A percentile compares a stretch with the other conserved stretches of the same genome.
phyloP scores from a whole-genome alignment of 1,140 invertebrate species.

The Heliconius nattereri region DNA sequence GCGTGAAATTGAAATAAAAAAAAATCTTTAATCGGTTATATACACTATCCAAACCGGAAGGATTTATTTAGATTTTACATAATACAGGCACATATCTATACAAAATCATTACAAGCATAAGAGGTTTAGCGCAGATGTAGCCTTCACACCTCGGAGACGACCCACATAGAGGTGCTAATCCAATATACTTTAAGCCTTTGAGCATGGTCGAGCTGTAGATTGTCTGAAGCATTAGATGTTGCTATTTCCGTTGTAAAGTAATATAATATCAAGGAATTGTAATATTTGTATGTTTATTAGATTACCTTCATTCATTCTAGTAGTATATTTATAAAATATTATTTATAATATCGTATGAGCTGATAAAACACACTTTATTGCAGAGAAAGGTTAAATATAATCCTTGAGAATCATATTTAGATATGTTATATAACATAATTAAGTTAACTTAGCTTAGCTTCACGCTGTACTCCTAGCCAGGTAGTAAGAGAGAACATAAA shows the following conservation, averaged over 20 bases:
- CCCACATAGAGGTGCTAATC: conserved; percentile 34
- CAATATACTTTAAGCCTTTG: conserved; percentile 24
- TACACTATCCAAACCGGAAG: not conserved
- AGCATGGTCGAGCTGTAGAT: not conserved
- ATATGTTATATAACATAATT: not conserved
- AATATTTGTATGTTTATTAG: no score
- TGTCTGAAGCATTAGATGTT: conserved; percentile 4
- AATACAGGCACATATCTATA: not conserved
- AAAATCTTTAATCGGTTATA: not conserved
- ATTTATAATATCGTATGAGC: not conserved
- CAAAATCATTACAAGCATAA: conserved; percentile 16
- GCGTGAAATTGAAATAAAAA: no score
- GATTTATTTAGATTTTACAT: not conserved
- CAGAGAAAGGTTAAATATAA: not conserved
- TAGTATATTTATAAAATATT: not conserved
- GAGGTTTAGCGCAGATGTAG: conserved; percentile 27
- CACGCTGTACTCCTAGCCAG: no score
- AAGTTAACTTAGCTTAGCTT: not conserved
- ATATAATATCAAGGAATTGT: no score
- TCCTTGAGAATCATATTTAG: not conserved
- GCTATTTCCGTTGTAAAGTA: not conserved
- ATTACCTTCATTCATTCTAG: no score
- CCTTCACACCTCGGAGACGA: conserved; percentile 30
- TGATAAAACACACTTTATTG: not conserved
- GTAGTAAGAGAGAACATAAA: no score